Base-by-base conservation (phyloP, 1,140 invertebrate genomes). In the Condylostylus longicornis region DNA sequence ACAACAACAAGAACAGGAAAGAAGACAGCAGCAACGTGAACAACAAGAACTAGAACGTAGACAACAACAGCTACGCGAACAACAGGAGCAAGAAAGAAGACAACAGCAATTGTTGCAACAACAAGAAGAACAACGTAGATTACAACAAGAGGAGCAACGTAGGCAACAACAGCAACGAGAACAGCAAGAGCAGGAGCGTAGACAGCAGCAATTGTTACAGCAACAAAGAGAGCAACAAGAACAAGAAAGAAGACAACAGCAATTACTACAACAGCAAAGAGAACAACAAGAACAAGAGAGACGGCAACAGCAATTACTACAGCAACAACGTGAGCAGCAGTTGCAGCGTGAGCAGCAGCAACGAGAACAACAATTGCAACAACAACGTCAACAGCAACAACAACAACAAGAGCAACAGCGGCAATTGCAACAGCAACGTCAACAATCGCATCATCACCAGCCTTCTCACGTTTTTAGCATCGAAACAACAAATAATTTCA, bases 11-110 rank as follows among this genome's bases (percentile, higher is more conserved):
- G 47, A 54, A 25, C 30, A 32, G 15, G 47, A 51, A 14, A 51
- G 53, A n/a, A 41, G 51, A 13, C 54, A 58, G 28, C 52, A 58
- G 34, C 50, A 53, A 9, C 54, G 54, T 7, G 54, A 55, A 23
- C 50, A 41, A 12, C 45, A 48, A 7, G 7, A 25, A n/a, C 23
- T 8, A n/a, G 7, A 25, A n/a, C 23, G n/a, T 7, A 7, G n/a
- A n/a, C 51, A 47, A 2, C 49, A 53, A 4, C 42, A 47, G 0
- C 46, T 43, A 31, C 40, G 36, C 21, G 34, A 37, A 27, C 43
- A 45, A 33, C 41, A 40, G n/a, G 46, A 45, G 18, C 33, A 49
- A 4, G 52, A 53, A 10, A 50, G 48, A 17, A 47, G 49, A 12
- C 46, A 48, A 4, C 40, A 47, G 0, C 52, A 54, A n/a, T 42